Base-by-base conservation (phyloP, 2,113 vertebrate genomes). In the Sula dactylatra region DNA sequence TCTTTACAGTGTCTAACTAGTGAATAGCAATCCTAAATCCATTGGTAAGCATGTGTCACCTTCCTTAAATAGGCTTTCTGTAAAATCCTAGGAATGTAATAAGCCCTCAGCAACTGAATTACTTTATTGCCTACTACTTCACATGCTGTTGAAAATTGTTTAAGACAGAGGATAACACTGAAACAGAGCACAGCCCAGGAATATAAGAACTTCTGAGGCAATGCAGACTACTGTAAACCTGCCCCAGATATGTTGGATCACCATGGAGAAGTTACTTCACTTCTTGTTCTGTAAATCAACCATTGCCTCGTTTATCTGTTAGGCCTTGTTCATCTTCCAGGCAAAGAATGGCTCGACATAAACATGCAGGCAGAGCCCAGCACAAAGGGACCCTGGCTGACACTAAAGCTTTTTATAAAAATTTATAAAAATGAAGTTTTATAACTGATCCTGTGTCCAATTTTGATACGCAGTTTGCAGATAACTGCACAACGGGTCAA, bases 11-110 rank as follows among this genome's bases (percentile, higher is more conserved):
- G 62, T 82, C 78, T 89, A 93, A 70, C 70, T 89, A 73, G 25
- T 62, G 45, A 96, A 90, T 58, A 90, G 84, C 66, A 90, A 50
- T 44, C n/a, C 42, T 94, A 94, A 88, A 96, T 70, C 85, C 65
- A 73, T 69, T 10, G 0, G 61, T 89, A 95, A 72, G 34, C 89
- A 69, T 82, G 64, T 77, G 73, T 65, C 21, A 10, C 67, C 36
- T 74, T 82, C 54, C 62, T 54, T 93, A 84, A 95, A 94, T 9
- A 84, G 52, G 67, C 9, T 78, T 92, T 77, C 42, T 70, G 40
- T 78, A 94, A 93, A 96, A 76, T 94, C 62, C 44, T 71, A 45
- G 38, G 55, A 83, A 85, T 66, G 76, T 86, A 88, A 91, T 89
- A 94, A 91, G 47, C 62, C 40, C 24, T 89, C n/a, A 45, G 55